Base-by-base conservation (phyloP, 2,113 vertebrate genomes). In the Eublepharis macularius region DNA sequence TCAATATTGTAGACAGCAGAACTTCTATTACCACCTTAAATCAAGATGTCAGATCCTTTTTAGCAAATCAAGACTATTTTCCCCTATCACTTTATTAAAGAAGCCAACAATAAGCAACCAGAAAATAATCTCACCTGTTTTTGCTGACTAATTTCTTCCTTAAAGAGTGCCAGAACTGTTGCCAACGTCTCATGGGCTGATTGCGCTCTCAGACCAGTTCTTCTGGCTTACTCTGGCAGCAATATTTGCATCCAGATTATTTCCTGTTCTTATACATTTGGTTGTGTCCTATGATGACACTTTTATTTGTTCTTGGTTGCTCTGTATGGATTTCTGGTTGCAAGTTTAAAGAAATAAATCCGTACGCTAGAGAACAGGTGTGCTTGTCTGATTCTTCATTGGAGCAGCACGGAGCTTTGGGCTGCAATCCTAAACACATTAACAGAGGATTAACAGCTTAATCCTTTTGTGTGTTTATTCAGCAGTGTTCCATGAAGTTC, bases 341-440 rank as follows among this genome's bases (percentile, higher is more conserved):
- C 86, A 76, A 92, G 73, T 87, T 90, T 91, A 82, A 85, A 81
- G 69, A 77, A 94, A 88, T 93, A 94, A 73, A 93, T 88, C 80
- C 2, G 36, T 82, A 84, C 93, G 94, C 93, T 88, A 0, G 19
- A 86, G 72, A 78, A 93, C 74, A 60, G 83, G 34, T 76, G 76
- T 85, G 0, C 7, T 41, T 43, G 82, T 34, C 39, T 47, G 7
- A 17, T 80, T 73, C 41, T 63, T 63, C 26, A 54, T 21, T 1
- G 17, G 1, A 80, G 34, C 17, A 49, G 13, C 2, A 47, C 36
- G 43, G 19, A 26, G 72, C 4, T 21, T 47, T 63, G 19, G 24
- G 29, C 21, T 82, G 47, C 34, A 54, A 29, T 72, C 14, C 39
- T 45, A 65, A 32, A 60, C 47, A 78, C 14, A 80, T 29, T 80